These are phyloP conservation scores for Onychomys torridus DNA, from an alignment of 2,797 vertebrate species.

Conservation along the genomic window DNA sequence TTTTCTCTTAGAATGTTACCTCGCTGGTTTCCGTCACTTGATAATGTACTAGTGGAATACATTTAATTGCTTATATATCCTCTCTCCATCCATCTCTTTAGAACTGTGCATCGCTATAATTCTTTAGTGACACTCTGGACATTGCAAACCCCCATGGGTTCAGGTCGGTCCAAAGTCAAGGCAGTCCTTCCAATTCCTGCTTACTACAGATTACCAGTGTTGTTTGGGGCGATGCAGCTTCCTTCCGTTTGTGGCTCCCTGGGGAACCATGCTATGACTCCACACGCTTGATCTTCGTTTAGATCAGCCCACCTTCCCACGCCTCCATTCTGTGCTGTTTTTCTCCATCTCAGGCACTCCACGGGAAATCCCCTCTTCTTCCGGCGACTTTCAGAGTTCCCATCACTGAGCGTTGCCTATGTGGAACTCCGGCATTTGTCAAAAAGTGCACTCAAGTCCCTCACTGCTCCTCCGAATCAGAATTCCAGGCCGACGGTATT, in stretches of 20 bases:
- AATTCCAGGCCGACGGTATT: neutral
- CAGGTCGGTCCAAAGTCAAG: neutral
- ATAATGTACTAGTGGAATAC: neutral
- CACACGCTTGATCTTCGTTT: neutral
- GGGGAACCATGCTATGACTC: neutral
- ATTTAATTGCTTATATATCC: neutral
- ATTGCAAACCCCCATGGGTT: neutral
- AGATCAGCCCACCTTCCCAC: neutral
- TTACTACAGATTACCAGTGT: rapidly evolving
- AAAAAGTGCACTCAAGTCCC: neutral
- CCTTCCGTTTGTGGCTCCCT: neutral
- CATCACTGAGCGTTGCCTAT: neutral
- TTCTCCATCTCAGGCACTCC: neutral
- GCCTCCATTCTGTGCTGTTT: neutral
- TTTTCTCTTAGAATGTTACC: neutral
- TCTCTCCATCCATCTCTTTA: neutral
- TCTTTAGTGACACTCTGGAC: too few species aligned
- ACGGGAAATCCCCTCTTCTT: neutral
- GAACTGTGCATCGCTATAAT: neutral
- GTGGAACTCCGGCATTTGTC: neutral
- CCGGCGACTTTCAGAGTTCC: neutral
- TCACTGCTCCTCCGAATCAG: neutral
- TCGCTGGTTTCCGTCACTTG: neutral
- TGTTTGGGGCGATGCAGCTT: neutral
- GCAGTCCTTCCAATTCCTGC: too few species aligned